phyloP scores from a whole-genome alignment of 2,113 vertebrate genomes.

The Daubentonia madagascariensis region DNA sequence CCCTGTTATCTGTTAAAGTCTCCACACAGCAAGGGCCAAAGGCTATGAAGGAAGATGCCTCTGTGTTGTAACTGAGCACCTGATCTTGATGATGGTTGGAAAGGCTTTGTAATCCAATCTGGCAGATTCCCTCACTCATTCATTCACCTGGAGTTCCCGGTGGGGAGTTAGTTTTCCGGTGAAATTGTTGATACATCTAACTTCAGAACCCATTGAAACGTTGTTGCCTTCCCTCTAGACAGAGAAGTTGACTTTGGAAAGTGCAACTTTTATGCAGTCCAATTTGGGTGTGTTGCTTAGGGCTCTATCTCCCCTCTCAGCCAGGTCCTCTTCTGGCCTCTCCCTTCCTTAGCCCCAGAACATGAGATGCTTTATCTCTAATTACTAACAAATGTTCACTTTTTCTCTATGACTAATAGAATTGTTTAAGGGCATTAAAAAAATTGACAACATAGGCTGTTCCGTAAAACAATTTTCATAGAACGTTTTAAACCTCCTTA shows the following conservation, averaged over 20 bases:
- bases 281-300: constrained; percentile 58
- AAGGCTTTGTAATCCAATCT: constrained; percentile 50
- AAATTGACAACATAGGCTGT: constrained; percentile 54
- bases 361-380: constrained; percentile 66
- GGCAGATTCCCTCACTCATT: constrained; percentile 17
- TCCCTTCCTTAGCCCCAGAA: constrained; percentile 41
- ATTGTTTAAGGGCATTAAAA: constrained; percentile 47
- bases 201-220: constrained; percentile 30
- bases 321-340: constrained; percentile 45
- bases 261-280: constrained; percentile 21
- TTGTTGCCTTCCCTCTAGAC: constrained; percentile 15
- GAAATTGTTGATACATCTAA: neutral
- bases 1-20: constrained; percentile 15
- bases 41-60: constrained; percentile 23
- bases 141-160: constrained; percentile 13
- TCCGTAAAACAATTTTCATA: constrained; percentile 10
- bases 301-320: constrained; percentile 51
- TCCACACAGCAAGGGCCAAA: neutral
- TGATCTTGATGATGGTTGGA: constrained; percentile 7
- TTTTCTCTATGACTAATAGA: constrained; percentile 50
- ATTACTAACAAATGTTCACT: constrained; percentile 72
- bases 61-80: constrained; percentile 39
- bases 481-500: constrained; percentile 36
- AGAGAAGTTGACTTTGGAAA: constrained; percentile 52
- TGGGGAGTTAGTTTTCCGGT: neutral